Evolutionary conservation across 2,888 invertebrate genomes (phyloP).

Genomic region (Pemphredon lugubris): DNA sequence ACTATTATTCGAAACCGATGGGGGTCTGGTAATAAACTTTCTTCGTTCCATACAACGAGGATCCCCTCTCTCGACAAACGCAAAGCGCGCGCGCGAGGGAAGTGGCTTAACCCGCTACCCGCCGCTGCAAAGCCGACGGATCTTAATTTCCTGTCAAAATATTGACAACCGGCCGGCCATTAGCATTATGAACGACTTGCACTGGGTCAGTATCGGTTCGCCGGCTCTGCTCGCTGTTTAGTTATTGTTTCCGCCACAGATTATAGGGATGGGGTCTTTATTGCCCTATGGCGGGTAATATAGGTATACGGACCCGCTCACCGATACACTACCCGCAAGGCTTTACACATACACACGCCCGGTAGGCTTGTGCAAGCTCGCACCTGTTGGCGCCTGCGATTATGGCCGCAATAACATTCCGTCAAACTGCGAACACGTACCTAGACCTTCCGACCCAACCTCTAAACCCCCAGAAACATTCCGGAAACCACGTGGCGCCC

Average conservation of each 20-base stretch:
- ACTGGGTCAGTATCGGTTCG: conserved; percentile 58
- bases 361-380: conserved; percentile 76
- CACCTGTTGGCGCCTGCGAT: conserved; percentile 81
- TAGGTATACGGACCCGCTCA: conserved; percentile 59
- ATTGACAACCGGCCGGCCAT: conserved; percentile 61
- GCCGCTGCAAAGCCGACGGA: conserved; percentile 43
- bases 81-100: background rate
- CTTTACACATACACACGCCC: conserved; percentile 51
- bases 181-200: conserved; percentile 59
- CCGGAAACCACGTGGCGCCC: conserved; percentile 39
- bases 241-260: conserved; percentile 76
- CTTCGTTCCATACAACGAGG: too few relatives aligned
- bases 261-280: conserved; percentile 75
- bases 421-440: conserved; percentile 75
- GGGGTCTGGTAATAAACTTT: too few relatives aligned
- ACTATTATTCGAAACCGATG: too few relatives aligned
- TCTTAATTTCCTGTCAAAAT: conserved; percentile 66
- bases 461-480: conserved; percentile 44
- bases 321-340: conserved; percentile 48
- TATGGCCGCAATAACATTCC: conserved; percentile 81
- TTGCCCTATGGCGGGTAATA: conserved; percentile 70
- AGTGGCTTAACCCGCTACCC: conserved; percentile 26
- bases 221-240: conserved; percentile 66
- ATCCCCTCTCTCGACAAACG: too few relatives aligned
- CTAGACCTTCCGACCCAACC: conserved; percentile 62